Percentiles rank a stretch among this genome's conserved stretches.
Evolutionary conservation across 1,140 invertebrate species (phyloP).

Genomic region (Heliconius eleuchia): DNA sequence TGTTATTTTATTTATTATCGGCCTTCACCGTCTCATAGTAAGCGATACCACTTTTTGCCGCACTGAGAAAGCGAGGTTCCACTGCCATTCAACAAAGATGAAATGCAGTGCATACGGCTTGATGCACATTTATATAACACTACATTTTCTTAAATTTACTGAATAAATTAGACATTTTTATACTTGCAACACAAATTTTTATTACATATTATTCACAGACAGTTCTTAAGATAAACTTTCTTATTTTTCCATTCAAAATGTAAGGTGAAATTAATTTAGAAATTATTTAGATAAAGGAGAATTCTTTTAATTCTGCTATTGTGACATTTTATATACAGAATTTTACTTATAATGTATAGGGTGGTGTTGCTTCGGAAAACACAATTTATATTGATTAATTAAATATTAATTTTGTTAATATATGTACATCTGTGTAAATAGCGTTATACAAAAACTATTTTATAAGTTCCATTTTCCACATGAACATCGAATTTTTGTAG

Average conservation of each 20-base stretch:
- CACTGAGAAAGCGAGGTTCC: constrained; percentile 37
- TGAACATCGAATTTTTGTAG: background rate
- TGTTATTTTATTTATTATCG: constrained; percentile 9
- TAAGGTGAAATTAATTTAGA: background rate
- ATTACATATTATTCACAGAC: background rate
- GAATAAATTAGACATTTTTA: background rate
- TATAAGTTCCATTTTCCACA: background rate
- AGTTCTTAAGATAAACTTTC: background rate
- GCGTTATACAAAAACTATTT: background rate
- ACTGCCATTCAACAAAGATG: constrained; percentile 25
- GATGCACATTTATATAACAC: background rate
- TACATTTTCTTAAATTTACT: background rate
- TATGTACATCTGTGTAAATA: background rate
- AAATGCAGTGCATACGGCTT: background rate
- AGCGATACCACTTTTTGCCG: constrained; percentile 38
- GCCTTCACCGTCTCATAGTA: constrained; percentile 39
- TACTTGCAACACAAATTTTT: background rate
- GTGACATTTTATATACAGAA: background rate
- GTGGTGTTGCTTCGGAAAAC: no score
- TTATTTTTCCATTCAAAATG: background rate
- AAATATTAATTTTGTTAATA: background rate
- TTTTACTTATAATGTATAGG: background rate
- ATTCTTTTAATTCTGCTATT: background rate
- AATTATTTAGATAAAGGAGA: background rate
- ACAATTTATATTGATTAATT: background rate